Evolutionary conservation across 2,113 vertebrate species (phyloP).

Genomic region (Nothocercus nigrocapillus): DNA sequence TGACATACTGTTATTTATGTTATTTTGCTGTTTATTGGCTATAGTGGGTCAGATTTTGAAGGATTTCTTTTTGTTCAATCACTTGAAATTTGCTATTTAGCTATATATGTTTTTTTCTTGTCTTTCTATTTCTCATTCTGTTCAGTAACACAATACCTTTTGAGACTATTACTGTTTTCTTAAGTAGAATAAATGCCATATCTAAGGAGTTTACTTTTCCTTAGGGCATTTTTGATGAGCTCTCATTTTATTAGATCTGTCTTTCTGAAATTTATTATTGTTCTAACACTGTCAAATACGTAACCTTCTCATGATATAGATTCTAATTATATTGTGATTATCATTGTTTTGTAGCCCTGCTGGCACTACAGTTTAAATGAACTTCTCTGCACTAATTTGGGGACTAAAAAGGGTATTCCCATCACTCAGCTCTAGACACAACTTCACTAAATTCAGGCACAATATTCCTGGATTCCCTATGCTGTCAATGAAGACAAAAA

Average conservation of each 20-base stretch:
- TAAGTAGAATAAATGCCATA: constrained; percentile 11
- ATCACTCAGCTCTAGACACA: not conserved
- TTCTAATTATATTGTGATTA: constrained; percentile 12
- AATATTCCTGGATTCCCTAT: not conserved
- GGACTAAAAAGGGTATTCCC: not conserved
- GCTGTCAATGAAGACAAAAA: not conserved
- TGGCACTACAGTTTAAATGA: constrained; percentile 2
- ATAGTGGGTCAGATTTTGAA: not conserved
- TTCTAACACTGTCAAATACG: not conserved
- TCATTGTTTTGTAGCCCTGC: not conserved
- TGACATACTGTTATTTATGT: not conserved
- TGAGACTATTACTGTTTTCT: constrained; percentile 8
- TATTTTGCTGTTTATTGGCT: not conserved
- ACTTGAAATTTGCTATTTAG: not conserved
- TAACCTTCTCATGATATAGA: not conserved
- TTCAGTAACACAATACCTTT: not conserved
- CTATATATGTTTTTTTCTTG: not conserved
- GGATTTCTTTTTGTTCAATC: not conserved
- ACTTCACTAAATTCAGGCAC: not conserved
- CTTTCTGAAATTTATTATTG: constrained; percentile 27
- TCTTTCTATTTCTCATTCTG: not conserved
- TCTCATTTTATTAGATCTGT: constrained; percentile 31
- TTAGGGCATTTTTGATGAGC: not conserved
- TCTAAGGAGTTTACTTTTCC: constrained; percentile 33
- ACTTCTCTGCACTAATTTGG: not conserved